Conservation (phyloP, 2,888 invertebrate species). For the Cephus nigrinus region DNA sequence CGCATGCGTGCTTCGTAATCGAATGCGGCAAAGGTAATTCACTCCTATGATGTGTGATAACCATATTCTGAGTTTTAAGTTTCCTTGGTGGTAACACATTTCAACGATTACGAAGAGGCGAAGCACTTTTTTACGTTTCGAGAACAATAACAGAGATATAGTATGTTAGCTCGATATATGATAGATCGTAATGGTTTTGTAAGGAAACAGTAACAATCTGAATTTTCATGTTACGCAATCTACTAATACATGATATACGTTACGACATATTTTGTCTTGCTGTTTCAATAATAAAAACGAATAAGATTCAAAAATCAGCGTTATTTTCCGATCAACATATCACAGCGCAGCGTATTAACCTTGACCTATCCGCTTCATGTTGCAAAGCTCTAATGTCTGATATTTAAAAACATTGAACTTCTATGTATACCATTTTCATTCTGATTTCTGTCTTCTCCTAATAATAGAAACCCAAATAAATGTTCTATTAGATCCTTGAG, state of each 20-base stretch:
- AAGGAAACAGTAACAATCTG: neutral
- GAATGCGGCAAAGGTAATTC: neutral
- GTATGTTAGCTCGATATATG: neutral
- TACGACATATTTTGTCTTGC: neutral
- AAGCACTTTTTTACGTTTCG: neutral
- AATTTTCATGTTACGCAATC: neutral
- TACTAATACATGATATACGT: neutral
- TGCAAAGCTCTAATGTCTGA: neutral
- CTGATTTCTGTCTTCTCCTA: neutral
- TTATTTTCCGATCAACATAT: neutral
- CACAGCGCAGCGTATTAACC: neutral
- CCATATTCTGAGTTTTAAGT: too few relatives aligned
- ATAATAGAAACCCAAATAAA: neutral
- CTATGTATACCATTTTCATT: neutral
- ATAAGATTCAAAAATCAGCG: neutral
- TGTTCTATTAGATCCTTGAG: too few relatives aligned
- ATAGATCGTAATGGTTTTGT: neutral
- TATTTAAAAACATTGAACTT: neutral
- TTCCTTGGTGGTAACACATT: neutral
- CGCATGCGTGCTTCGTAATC: constrained; percentile 35
- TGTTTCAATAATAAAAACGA: neutral
- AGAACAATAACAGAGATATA: neutral
- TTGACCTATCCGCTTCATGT: neutral
- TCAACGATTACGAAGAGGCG: neutral
- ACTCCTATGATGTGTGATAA: too few relatives aligned